Evolutionary conservation across 2,797 vertebrate genomes (phyloP).

Genomic region (Rhabdomys pumilio): DNA sequence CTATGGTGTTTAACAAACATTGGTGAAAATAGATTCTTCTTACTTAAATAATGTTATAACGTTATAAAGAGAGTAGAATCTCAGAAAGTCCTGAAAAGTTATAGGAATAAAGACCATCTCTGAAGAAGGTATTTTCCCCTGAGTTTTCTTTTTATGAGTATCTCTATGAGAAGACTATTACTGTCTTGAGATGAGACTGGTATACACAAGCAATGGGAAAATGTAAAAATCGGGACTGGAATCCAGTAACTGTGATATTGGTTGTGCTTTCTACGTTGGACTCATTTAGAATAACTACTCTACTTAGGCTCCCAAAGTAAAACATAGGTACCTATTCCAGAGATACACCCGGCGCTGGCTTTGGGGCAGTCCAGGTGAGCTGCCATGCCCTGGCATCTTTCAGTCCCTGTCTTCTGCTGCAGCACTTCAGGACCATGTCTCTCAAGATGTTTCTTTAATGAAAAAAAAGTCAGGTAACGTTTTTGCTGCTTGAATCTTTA

Average conservation of each 20-base stretch:
- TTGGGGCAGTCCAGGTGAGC: conserved; percentile 41
- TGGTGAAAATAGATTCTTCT: not conserved
- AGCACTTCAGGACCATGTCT: conserved; percentile 82
- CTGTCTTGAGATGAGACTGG: not conserved
- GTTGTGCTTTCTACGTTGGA: not conserved
- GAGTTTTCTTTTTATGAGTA: not conserved
- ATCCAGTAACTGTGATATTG: not conserved
- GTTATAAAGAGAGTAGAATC: not conserved
- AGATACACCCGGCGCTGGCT: conserved; percentile 48
- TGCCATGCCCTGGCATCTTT: conserved; percentile 29
- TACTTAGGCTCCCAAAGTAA: conserved; percentile 44
- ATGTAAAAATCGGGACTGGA: not conserved
- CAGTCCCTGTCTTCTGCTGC: conserved; percentile 23
- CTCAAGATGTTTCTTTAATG: conserved; percentile 85
- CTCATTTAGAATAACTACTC: conserved; percentile 57
- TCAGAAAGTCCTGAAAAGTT: not conserved
- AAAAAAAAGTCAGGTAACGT: conserved; percentile 75
- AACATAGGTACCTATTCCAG: conserved; percentile 42
- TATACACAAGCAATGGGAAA: not conserved
- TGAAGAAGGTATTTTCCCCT: not conserved
- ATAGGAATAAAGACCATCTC: not conserved
- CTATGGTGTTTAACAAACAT: not conserved
- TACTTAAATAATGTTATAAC: not conserved
- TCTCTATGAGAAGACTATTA: not conserved
- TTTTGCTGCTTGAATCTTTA: conserved; percentile 50